Evolutionary conservation across 2,113 vertebrate species (phyloP), one percentile per base, ranked within the genome.

Genomic region (Candoia aspera): DNA sequence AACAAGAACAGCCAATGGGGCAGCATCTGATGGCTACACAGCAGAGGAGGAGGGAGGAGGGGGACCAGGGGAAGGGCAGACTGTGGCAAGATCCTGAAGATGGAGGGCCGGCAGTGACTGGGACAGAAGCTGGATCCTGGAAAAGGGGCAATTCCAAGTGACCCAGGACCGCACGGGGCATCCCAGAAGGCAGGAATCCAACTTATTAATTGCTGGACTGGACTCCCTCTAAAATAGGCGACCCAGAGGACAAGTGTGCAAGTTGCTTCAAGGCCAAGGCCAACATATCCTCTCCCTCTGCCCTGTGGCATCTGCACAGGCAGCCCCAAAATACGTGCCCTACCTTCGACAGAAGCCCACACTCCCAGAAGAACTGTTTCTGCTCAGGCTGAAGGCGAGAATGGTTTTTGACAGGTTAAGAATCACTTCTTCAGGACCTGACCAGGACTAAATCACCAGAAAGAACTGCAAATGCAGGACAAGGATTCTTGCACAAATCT

Each of bases 1-100:
- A 95, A 94, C 88, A 73, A 91, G 33, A 89, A 57, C 85, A 87
- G 73, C 91, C 95, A 94, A 60, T 92, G 60, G 88, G 13, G 42
- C 62, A 24, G 54, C 9, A 49, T 15, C 6, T 10, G 19, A 29
- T 26, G 17, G 59, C 26, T 73, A 8, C 26, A 24, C 29, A 60
- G 17, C 57, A 68, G 37, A 58, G 0, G 62, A 55, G 46, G 86
- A 21, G 73, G 84, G 42, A 29, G 54, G 59, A 84, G 49, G 68
- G 11, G 24, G 23, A 8, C 29, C 24, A 19, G 86, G 84, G 33
- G 87, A 68, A 92, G n/a, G 54, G 17, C 8, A 3, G 55, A 21
- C 49, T 79, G 24, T 1, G 0, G 29, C 29, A 15, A 57, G 10
- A 33, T 23, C 53, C 42, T 11, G 19, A 84, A 49, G 60, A 2